Percentiles rank a stretch among this genome's conserved stretches.
Conservation (phyloP, 2,888 invertebrate genomes). For the Megalurothrips usitatus region DNA sequence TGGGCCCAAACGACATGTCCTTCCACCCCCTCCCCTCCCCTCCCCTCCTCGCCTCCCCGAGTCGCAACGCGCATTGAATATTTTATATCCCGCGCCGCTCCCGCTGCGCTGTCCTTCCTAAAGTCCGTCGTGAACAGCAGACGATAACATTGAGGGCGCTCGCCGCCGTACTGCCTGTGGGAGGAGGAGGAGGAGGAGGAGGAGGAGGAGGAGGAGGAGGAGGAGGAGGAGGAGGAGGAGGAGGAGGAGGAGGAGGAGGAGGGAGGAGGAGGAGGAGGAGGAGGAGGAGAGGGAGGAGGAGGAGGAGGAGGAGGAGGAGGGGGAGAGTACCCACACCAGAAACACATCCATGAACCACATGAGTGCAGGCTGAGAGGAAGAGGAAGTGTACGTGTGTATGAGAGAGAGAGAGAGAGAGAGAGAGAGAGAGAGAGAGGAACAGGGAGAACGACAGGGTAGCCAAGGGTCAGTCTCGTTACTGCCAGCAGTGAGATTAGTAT, state of each 20-base stretch:
- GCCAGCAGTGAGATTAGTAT: slow-evolving; percentile 22
- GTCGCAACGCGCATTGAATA: slow-evolving; percentile 12
- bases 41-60: neutral
- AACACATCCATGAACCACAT: no score
- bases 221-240: neutral
- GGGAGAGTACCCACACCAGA: neutral
- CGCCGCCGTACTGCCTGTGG: neutral
- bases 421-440: neutral
- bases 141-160: neutral
- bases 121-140: neutral
- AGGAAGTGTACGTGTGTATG: neutral
- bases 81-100: slow-evolving; percentile 3
- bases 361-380: neutral
- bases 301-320: neutral
- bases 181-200: no score
- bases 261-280: neutral
- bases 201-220: no score
- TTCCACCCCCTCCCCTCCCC: no score
- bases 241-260: neutral
- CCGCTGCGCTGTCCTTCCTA: neutral
- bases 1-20: slow-evolving; percentile 11
- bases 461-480: slow-evolving; percentile 26
- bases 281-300: neutral
- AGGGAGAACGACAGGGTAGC: neutral
- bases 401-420: neutral